phyloP scores from a whole-genome alignment of 1,140 invertebrate species.

The Choristoneura fumiferana region DNA sequence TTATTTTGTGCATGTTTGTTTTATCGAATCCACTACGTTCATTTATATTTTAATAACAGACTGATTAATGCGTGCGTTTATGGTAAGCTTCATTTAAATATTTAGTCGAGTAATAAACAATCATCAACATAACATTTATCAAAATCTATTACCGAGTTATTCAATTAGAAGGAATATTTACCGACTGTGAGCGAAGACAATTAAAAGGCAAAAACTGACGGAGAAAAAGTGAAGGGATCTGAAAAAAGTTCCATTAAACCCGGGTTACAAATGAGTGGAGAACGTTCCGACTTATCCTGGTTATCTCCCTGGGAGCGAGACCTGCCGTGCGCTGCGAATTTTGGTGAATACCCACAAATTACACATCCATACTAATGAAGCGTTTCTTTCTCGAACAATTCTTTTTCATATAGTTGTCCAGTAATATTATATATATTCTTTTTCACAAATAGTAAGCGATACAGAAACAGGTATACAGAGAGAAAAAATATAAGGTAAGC shows the following conservation, averaged over 20 bases:
- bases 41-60: too few species aligned
- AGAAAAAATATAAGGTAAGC: too few species aligned
- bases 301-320: slow-evolving; percentile 53
- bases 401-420: slow-evolving; percentile 7
- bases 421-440: too few species aligned
- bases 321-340: slow-evolving; percentile 8
- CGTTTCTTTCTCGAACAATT: slow-evolving; percentile 3
- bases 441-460: too few species aligned
- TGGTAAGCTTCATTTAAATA: too few species aligned
- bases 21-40: too few species aligned
- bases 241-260: slow-evolving; percentile 63
- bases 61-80: too few species aligned
- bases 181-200: slow-evolving; percentile 36
- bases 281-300: slow-evolving; percentile 45
- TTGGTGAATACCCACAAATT: slow-evolving; percentile 15
- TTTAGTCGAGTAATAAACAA: too few species aligned
- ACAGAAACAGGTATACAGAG: too few species aligned
- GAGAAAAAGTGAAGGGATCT: slow-evolving; percentile 56
- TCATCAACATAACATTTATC: background rate
- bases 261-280: slow-evolving; percentile 64
- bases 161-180: slow-evolving; percentile 30
- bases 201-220: slow-evolving; percentile 54
- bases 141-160: slow-evolving; percentile 9
- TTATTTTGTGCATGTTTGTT: too few species aligned
- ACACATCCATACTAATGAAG: slow-evolving; percentile 17